Base-by-base conservation (phyloP, 2,797 vertebrate genomes). In the Cossypha niveicapilla region DNA sequence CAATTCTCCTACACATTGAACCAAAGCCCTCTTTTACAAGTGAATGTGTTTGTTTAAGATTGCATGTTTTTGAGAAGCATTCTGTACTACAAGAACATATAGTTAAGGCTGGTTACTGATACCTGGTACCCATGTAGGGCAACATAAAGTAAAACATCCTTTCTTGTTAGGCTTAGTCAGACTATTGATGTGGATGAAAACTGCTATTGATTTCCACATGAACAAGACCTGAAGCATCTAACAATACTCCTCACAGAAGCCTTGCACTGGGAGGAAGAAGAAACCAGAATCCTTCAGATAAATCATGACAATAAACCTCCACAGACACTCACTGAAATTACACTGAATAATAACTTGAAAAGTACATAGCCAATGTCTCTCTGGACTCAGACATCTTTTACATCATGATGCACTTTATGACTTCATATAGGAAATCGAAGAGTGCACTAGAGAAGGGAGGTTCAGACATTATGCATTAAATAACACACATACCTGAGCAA, bases 121-220 rank as follows among this genome's bases (percentile, higher is more conserved):
- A 39, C 28, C 8, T 68, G 27, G 48, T 74, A 48, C 60, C 48
- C 41, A 83, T 1, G 4, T 6, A 9, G 35, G 70, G 19, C n/a
- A 60, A 51, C 62, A 87, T 54, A 60, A 82, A 95, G 25, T 32
- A 86, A 73, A 91, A 66, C 14, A 72, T 32, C n/a, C 41, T 35
- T 57, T 58, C 57, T 77, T 30, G 6, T 6, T 63, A 44, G 18
- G 11, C 18, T 87, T 65, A 48, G 37, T 87, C 47, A 57, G 56
- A 27, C 47, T 41, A 3, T 3, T 50, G 48, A 88, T 62, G n/a
- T 32, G 13, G 41, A 58, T 63, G 65, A 88, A 88, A 90, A 70
- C 32, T 44, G 35, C 35, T 88, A 70, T 44, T 74, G 56, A 80
- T 88, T 90, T 92, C 51, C 65, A 56, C 30, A 27, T 12, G 34